Evolutionary conservation across 2,797 vertebrate species (phyloP), one percentile per base, ranked within the genome.

Genomic region (Pseudochaenichthys georgianus): DNA sequence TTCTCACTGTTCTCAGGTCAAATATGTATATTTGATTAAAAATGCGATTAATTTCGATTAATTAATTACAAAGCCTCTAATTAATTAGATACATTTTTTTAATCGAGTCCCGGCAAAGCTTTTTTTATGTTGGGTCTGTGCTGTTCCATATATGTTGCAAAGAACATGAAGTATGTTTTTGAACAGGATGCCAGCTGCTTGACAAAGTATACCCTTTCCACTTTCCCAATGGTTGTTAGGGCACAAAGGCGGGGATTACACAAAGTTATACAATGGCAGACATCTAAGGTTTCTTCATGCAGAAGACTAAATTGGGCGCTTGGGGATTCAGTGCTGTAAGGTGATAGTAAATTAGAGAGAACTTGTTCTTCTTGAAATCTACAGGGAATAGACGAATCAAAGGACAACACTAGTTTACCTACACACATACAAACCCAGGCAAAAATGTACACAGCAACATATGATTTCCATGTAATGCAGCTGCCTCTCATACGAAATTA

Each of bases 171-270:
- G 52, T 59, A 31, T 78, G 65, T 13, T 54, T 84, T 81, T 82
- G 38, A 81, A 67, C 68, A 70, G 19, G 28, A 58, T 60, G 82
- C 77, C 82, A 90, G 41, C 42, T 73, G 67, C 71, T 62, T 81
- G 45, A 75, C 72, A 89, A 89, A 90, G 83, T 64, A 85, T 61
- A 83, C 47, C 72, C 62, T 83, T 72, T 82, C 55, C 58, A 62
- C 61, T 74, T 77, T 64, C 73, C 55, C 55, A 51, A 17, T 60
- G 57, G 78, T 65, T 81, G 58, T 46, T 81, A 69, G 87, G 78
- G 70, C 62, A 77, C 69, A 72, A 70, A 87, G 46, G 17, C 65
- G 51, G 71, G 42, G 64, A 60, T 81, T 81, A 78, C 65, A 70
- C 48, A 60, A 50, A 53, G 73, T 85, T 79, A 80, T 68, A 75